Evolutionary conservation across 1,140 invertebrate genomes (phyloP).

Genomic region (Thereuonema tuberculata): DNA sequence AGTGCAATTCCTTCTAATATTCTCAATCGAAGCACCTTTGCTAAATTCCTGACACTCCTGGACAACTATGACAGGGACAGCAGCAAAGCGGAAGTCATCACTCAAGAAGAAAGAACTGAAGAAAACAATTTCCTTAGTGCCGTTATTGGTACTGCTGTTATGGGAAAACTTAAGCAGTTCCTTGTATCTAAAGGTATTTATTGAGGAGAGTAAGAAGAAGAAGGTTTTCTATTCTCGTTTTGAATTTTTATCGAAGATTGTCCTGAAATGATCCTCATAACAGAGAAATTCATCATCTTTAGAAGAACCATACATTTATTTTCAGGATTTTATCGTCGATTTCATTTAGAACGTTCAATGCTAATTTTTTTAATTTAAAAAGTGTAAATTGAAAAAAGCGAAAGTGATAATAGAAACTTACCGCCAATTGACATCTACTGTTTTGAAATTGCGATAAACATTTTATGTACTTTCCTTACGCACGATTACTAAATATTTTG

Average conservation of each 20-base stretch:
- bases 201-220: too few species aligned
- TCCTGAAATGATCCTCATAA: neutral
- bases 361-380: neutral
- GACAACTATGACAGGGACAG: conserved; percentile 37
- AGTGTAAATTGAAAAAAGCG: neutral
- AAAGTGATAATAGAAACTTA: conserved; percentile 11
- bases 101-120: conserved; percentile 52
- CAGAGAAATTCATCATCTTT: neutral
- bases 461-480: neutral
- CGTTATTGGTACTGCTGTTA: conserved; percentile 54
- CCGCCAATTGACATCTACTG: too few species aligned
- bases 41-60: conserved; percentile 16
- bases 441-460: neutral
- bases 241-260: neutral
- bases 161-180: conserved; percentile 55
- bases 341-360: neutral
- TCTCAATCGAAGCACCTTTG: conserved; percentile 12
- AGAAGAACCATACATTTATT: too few species aligned
- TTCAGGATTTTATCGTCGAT: too few species aligned
- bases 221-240: too few species aligned
- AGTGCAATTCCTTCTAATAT: conserved; percentile 24
- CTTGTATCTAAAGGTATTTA: conserved; percentile 50
- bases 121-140: conserved; percentile 59
- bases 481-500: too few species aligned
- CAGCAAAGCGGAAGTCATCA: conserved; percentile 58